These are phyloP conservation scores for Gymnocephalus cernua DNA, from an alignment of 2,113 vertebrate genomes.

Conservation along the genomic window DNA sequence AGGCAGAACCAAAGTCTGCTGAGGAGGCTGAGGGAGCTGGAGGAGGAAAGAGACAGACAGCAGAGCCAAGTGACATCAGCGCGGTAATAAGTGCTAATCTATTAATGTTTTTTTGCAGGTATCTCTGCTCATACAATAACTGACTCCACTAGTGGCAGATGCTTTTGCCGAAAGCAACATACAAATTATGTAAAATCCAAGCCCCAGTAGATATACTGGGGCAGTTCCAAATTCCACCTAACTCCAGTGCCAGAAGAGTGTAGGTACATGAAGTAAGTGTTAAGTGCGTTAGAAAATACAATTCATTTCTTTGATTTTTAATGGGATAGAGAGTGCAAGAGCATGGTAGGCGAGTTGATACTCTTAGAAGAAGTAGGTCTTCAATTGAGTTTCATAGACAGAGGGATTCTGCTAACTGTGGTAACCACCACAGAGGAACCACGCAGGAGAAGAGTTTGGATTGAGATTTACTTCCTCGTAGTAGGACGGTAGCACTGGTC, in stretches of 20 bases:
- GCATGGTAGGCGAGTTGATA: not conserved
- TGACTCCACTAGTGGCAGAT: not conserved
- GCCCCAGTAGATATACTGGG: not conserved
- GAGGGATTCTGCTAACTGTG: no score
- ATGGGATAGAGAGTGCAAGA: not conserved
- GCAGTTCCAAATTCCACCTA: not conserved
- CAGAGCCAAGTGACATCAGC: conserved; percentile 87
- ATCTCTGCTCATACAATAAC: not conserved
- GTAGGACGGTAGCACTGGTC: no score
- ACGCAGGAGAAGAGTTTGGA: no score
- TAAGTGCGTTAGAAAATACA: not conserved
- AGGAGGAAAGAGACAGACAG: conserved; percentile 89
- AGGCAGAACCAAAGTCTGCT: conserved; percentile 94
- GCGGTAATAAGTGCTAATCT: conserved; percentile 79
- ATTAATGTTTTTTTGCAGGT: not conserved
- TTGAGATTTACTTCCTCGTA: no score
- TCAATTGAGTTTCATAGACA: no score
- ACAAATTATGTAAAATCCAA: not conserved
- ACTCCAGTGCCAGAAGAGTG: not conserved
- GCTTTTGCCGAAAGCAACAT: not conserved
- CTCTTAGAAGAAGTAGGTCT: not conserved
- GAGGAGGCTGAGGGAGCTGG: conserved; percentile 89
- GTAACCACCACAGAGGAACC: no score
- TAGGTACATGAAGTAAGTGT: not conserved
- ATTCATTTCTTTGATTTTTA: not conserved